phyloP scores from a whole-genome alignment of 2,797 vertebrate genomes.

The Selene dorsalis region DNA sequence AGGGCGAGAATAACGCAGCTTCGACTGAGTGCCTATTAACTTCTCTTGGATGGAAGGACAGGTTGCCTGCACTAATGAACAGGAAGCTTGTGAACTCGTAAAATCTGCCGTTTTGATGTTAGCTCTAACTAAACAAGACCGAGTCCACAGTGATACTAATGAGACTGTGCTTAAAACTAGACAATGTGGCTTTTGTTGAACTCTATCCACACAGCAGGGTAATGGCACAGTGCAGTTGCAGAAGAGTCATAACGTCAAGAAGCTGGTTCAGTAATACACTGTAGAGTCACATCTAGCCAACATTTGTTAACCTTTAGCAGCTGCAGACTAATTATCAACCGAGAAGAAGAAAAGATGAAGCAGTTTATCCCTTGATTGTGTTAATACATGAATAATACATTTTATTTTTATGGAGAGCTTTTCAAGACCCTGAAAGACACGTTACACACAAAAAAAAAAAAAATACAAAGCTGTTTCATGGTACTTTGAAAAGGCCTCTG shows the following conservation, averaged over 20 bases:
- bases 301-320: not conserved
- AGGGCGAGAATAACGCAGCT: not conserved
- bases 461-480: not conserved
- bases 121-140: not conserved
- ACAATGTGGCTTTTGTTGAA: not conserved
- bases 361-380: not conserved
- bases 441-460: too few relatives aligned
- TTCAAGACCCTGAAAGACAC: too few relatives aligned
- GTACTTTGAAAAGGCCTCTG: not conserved
- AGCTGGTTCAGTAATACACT: not conserved
- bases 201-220: not conserved
- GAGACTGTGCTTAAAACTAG: not conserved
- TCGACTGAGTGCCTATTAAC: slow-evolving; percentile 20
- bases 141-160: not conserved
- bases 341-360: not conserved
- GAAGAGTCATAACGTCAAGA: not conserved
- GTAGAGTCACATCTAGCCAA: not conserved
- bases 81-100: slow-evolving; percentile 10
- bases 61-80: slow-evolving; percentile 18
- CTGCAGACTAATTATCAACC: not conserved
- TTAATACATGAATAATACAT: not conserved
- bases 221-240: not conserved
- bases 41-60: slow-evolving; percentile 20
- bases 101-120: slow-evolving; percentile 22
- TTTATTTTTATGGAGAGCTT: too few relatives aligned